These are phyloP conservation scores for Prunella himalayana DNA, from an alignment of 2,113 vertebrate genomes.

Conservation along the genomic window DNA sequence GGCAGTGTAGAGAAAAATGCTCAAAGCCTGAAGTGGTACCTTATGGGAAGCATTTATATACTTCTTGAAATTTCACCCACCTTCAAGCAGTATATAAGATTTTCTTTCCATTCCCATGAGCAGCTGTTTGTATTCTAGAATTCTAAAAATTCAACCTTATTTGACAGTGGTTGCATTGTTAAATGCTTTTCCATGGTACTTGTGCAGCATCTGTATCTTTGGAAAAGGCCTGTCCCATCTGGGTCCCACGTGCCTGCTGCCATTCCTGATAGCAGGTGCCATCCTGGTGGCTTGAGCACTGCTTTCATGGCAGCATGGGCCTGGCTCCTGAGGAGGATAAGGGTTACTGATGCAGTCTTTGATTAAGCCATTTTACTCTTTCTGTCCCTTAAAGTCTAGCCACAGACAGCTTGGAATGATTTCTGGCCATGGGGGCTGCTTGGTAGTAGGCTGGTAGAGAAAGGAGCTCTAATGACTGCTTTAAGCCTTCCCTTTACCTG, in stretches of 20 bases:
- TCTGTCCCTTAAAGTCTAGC: neutral
- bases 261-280: neutral
- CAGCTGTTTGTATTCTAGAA: neutral
- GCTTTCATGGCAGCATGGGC: neutral
- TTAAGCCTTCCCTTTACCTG: neutral
- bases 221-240: neutral
- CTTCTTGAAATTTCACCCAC: neutral
- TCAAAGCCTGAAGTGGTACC: neutral
- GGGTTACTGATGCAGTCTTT: neutral
- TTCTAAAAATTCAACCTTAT: neutral
- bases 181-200: neutral
- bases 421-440: rapidly evolving
- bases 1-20: neutral
- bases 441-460: neutral
- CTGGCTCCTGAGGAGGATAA: neutral
- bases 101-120: neutral
- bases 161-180: neutral
- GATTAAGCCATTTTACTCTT: neutral
- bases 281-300: neutral
- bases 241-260: neutral
- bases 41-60: neutral
- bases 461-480: neutral
- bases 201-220: neutral
- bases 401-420: neutral
- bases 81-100: rapidly evolving